Percentiles rank a stretch among this genome's conserved stretches.
Conservation (phyloP, 53 echinoderm and acorn worm genomes). For the Zoroaster sp. region DNA sequence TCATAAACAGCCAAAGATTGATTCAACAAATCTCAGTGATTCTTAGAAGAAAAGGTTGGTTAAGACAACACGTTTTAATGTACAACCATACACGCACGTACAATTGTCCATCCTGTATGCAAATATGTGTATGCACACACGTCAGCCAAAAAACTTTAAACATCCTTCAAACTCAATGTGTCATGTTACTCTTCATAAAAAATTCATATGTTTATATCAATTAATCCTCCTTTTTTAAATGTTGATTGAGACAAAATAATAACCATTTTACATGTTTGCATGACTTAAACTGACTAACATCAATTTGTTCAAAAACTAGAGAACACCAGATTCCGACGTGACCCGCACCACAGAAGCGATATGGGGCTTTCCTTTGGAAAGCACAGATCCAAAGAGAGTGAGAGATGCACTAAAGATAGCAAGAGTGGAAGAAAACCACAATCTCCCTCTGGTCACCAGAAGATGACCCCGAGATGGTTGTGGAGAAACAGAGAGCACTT, state of each 20-base stretch:
- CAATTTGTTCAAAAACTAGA: background rate
- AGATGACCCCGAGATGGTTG: conserved; percentile 19
- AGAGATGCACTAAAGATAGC: background rate
- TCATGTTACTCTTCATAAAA: no score
- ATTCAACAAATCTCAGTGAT: no score
- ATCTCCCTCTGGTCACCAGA: background rate
- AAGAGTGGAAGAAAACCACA: background rate
- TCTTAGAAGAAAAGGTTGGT: no score
- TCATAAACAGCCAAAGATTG: no score
- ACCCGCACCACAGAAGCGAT: background rate
- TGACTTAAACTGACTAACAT: background rate
- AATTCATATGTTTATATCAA: no score
- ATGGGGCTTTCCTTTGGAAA: background rate
- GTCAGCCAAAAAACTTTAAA: no score
- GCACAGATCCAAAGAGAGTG: background rate
- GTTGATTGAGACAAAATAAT: background rate
- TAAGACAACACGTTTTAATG: no score
- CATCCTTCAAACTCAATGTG: no score
- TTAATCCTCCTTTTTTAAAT: background rate
- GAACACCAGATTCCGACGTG: background rate
- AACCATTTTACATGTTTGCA: background rate
- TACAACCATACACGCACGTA: no score
- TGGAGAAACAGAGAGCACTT: conserved; percentile 7
- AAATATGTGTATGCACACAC: no score
- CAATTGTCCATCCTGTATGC: no score